phyloP scores from a whole-genome alignment of 1,140 invertebrate species.

The Aphidius ervi region DNA sequence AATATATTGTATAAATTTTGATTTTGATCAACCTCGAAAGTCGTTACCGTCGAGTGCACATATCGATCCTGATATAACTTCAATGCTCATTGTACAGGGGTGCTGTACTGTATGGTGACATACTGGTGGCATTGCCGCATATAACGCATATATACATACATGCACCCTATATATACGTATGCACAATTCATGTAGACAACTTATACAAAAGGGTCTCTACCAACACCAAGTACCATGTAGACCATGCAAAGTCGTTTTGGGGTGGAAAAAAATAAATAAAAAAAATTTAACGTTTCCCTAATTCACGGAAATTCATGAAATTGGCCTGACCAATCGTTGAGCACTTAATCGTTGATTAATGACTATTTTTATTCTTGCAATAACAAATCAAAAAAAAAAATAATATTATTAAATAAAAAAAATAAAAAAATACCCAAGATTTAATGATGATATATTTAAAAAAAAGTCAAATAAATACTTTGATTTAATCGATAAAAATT shows the following conservation, averaged over 20 bases:
- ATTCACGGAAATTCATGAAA: constrained; percentile 46
- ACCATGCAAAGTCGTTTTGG: neutral
- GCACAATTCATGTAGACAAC: too few species aligned
- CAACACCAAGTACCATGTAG: neutral
- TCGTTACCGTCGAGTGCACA: constrained; percentile 44
- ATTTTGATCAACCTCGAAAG: constrained; percentile 45
- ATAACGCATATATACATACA: constrained; percentile 7
- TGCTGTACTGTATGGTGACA: constrained; percentile 49
- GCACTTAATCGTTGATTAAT: constrained; percentile 49
- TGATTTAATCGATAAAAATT: too few species aligned
- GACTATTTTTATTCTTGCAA: constrained; percentile 9
- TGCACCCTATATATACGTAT: constrained; percentile 9
- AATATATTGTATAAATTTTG: constrained; percentile 21
- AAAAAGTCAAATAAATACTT: constrained; percentile 5
- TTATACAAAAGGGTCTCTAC: too few species aligned
- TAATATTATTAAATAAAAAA: constrained; percentile 6
- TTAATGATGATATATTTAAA: neutral
- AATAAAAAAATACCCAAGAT: neutral
- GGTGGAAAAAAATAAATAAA: constrained; percentile 5
- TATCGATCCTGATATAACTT: constrained; percentile 43
- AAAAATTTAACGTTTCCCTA: constrained; percentile 30
- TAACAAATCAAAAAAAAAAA: neutral
- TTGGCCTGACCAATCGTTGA: constrained; percentile 43
- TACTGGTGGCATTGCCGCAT: constrained; percentile 45
- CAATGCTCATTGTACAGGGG: constrained; percentile 39